phyloP scores from a whole-genome alignment of 2,888 invertebrate genomes.

The Bugula neritina region DNA sequence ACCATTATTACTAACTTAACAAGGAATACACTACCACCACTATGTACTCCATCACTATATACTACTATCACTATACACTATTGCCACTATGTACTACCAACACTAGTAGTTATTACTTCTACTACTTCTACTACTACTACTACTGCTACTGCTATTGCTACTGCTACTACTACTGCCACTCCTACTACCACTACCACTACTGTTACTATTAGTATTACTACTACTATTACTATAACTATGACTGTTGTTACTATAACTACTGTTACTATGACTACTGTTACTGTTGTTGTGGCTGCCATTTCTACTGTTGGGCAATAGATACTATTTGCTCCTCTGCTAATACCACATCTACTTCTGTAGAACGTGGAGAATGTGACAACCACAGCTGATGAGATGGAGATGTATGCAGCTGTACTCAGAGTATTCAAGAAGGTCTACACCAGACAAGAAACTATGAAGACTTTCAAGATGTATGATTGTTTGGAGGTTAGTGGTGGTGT shows the following conservation, averaged over 20 bases:
- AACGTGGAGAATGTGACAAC: slow-evolving; percentile 41
- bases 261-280: not conserved
- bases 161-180: not conserved
- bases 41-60: no score
- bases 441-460: slow-evolving; percentile 48
- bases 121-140: not conserved
- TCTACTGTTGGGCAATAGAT: not conserved
- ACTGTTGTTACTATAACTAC: not conserved
- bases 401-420: slow-evolving; percentile 47
- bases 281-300: not conserved
- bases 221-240: not conserved
- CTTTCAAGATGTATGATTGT: slow-evolving; percentile 48
- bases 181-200: not conserved
- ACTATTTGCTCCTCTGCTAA: not conserved
- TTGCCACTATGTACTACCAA: no score
- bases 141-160: not conserved
- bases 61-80: no score
- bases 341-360: slow-evolving; percentile 31
- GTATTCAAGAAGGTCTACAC: slow-evolving; percentile 45
- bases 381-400: slow-evolving; percentile 52
- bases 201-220: not conserved
- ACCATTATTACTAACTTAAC: no score
- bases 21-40: no score
- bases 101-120: not conserved
- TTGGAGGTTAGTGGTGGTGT: slow-evolving; percentile 40